phyloP scores from a whole-genome alignment of 2,888 invertebrate species.

The Xestia sexstrigata region DNA sequence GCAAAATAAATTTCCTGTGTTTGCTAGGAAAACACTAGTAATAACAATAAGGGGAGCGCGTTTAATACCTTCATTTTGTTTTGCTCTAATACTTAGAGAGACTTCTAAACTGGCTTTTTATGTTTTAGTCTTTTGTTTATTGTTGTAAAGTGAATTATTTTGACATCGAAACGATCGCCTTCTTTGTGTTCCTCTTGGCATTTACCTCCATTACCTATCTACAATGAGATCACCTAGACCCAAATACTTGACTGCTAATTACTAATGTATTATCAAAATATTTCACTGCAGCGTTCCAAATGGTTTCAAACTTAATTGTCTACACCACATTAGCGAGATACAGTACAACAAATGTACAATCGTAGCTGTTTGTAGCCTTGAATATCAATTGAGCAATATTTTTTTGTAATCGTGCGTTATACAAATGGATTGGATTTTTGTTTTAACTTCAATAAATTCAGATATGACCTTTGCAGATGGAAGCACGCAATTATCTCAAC shows the following conservation, averaged over 20 bases:
- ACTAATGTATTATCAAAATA: slow-evolving; percentile 62
- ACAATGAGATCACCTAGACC: slow-evolving; percentile 65
- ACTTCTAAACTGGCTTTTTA: slow-evolving; percentile 13
- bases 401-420: slow-evolving; percentile 63
- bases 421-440: slow-evolving; percentile 64
- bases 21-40: slow-evolving; percentile 35
- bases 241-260: slow-evolving; percentile 65
- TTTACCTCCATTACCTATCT: slow-evolving; percentile 53
- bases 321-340: slow-evolving; percentile 65
- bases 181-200: slow-evolving; percentile 42
- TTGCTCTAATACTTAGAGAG: slow-evolving; percentile 9
- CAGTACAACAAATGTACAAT: slow-evolving; percentile 62
- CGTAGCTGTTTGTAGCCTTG: slow-evolving; percentile 72
- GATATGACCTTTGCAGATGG: slow-evolving; percentile 51
- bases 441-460: slow-evolving; percentile 55
- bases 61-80: slow-evolving; percentile 42
- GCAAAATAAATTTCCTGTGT: slow-evolving; percentile 15
- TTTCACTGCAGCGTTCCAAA: slow-evolving; percentile 55
- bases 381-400: slow-evolving; percentile 76
- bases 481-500: slow-evolving; percentile 28
- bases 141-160: slow-evolving; percentile 14
- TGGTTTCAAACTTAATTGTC: slow-evolving; percentile 65
- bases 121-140: slow-evolving; percentile 16
- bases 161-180: slow-evolving; percentile 22
- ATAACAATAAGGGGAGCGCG: slow-evolving; percentile 33